Conservation (phyloP, 2,797 vertebrate species). For the Cirrhinus mrigala region DNA sequence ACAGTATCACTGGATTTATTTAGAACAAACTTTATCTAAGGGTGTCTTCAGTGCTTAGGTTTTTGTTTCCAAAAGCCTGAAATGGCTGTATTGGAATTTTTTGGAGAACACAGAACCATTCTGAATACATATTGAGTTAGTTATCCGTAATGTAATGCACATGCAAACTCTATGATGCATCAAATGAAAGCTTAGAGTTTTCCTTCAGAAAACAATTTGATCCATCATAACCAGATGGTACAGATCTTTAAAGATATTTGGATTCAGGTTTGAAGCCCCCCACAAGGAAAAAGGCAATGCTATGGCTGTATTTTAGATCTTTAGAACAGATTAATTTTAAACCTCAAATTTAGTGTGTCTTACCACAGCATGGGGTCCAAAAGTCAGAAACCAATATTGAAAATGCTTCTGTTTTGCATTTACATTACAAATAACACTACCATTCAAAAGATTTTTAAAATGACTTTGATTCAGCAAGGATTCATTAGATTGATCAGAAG, state of each 20-base stretch:
- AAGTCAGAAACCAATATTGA: background rate
- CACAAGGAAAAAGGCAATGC: background rate
- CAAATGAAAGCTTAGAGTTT: background rate
- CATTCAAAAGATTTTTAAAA: background rate
- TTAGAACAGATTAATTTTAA: background rate
- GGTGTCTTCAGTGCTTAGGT: background rate
- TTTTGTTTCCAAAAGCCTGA: background rate
- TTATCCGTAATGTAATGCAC: constrained; percentile 6
- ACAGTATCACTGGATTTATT: background rate
- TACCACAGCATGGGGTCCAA: background rate
- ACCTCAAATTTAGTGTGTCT: background rate
- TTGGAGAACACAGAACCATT: background rate
- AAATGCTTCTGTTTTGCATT: background rate
- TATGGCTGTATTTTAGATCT: background rate
- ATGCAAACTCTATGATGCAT: constrained; percentile 10
- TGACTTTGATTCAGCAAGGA: background rate
- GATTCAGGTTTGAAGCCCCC: background rate
- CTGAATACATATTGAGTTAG: constrained; percentile 8
- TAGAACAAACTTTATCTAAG: background rate
- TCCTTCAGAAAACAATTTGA: background rate
- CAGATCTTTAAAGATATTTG: background rate
- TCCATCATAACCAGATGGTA: constrained; percentile 12
- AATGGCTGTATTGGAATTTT: constrained; percentile 4
- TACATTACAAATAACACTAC: background rate
- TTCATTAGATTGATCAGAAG: background rate